Evolutionary conservation across 2,888 invertebrate species (phyloP).

Genomic region (Andrena flavipes): DNA sequence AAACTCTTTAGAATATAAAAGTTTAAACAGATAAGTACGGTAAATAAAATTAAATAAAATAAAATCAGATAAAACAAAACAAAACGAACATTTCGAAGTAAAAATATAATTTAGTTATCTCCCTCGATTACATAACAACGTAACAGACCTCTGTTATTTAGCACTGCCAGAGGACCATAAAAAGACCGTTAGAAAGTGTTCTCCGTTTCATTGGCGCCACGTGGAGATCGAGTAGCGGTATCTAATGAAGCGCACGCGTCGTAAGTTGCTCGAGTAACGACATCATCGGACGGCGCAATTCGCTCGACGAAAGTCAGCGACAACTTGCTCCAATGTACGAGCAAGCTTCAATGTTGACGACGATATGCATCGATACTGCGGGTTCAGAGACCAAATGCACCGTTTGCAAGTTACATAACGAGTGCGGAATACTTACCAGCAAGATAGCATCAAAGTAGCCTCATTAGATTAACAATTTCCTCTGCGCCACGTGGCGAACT

Average conservation of each 20-base stretch:
- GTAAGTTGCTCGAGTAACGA: constrained; percentile 39
- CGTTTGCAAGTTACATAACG: constrained; percentile 26
- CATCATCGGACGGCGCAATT: constrained; percentile 6
- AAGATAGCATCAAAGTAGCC: not conserved
- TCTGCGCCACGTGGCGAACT: constrained; percentile 20
- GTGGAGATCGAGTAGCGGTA: constrained; percentile 20
- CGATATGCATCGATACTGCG: constrained; percentile 1
- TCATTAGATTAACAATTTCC: not conserved
- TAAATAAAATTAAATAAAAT: too few species aligned
- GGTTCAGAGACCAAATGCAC: not conserved
- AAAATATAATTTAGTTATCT: not conserved
- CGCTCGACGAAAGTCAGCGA: constrained; percentile 21
- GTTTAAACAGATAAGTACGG: too few species aligned
- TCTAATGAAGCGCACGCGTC: constrained; percentile 41
- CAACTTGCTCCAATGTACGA: constrained; percentile 35
- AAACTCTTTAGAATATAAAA: too few species aligned
- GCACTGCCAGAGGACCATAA: not conserved
- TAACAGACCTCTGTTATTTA: not conserved
- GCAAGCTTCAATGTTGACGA: not conserved
- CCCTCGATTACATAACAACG: not conserved
- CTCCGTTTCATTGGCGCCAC: not conserved
- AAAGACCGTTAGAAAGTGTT: not conserved
- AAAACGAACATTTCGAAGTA: not conserved
- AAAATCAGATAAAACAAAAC: too few species aligned
- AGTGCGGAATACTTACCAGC: not conserved